Base-by-base conservation (phyloP, 2,113 vertebrate genomes). In the Melanerpes aurifrons region DNA sequence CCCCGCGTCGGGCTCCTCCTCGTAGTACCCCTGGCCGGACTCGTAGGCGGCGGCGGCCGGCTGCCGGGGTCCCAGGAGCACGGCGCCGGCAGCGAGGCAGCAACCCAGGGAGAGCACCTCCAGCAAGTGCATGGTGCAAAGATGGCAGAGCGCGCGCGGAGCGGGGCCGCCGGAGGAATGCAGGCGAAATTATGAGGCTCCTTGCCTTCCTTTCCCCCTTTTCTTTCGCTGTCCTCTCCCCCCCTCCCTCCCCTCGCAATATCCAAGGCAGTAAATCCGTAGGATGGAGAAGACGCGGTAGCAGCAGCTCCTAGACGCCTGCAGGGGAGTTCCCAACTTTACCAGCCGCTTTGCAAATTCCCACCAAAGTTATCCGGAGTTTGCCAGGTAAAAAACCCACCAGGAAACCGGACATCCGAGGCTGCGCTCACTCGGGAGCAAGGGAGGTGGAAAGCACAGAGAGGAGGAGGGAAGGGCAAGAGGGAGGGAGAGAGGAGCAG, bases 91-190 rank as follows among this genome's bases (percentile, higher is more conserved):
- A 18, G 97, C 96, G 35, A 98, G 94, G 89, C 93, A 97, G 91
- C 96, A 97, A 61, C 96, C 93, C 95, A 97, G 85, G 28, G 96
- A 95, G 72, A 95, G 94, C 90, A 96, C 90, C 95, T 97, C 97
- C 97, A 97, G 97, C 97, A 97, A 98, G 97, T 97, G 98, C 98
- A 98, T 98, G 62, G 96, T 96, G 97, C 94, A 48, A 24, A 54
- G 90, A 40, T 59, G 94, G 72, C 92, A 61, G 22, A 17, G 92
- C 59, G n/a, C 77, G 72, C 25, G 73, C 62, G 67, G 54, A 94
- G 82, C 57, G 77, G 80, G 73, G 80, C 64, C 35, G 13, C 5
- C 28, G 29, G 68, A 81, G 71, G 74, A 91, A 85, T n/a, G 90
- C 93, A 17, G 83, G 68, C 24, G 77, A 86, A 95, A 92, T 77